Conservation (phyloP, 2,797 vertebrate species). For the Tiaroga cobitis region DNA sequence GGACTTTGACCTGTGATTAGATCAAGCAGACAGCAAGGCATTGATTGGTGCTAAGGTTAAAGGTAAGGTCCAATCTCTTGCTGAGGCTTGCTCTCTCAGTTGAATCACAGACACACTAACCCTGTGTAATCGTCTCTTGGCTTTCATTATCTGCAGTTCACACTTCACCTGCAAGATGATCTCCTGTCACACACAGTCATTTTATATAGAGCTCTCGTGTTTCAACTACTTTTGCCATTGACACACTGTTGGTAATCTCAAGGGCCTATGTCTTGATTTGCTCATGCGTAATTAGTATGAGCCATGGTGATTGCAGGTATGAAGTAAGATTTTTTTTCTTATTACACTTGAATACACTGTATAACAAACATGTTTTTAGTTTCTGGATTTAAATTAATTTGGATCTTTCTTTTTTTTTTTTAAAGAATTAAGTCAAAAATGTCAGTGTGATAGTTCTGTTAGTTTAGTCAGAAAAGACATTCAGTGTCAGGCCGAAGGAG, state of each 20-base stretch:
- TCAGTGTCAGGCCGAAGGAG: background rate
- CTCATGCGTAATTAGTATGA: background rate
- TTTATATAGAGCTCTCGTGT: background rate
- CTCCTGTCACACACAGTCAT: background rate
- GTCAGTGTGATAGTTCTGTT: background rate
- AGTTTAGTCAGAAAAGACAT: background rate
- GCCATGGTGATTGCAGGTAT: background rate
- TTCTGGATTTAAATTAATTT: background rate
- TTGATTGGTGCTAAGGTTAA: slow-evolving; percentile 67
- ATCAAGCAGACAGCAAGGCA: slow-evolving; percentile 77
- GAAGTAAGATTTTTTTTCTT: background rate
- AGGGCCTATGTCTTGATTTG: background rate
- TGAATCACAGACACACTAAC: slow-evolving; percentile 27
- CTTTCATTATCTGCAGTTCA: slow-evolving; percentile 18
- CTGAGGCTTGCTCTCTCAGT: background rate
- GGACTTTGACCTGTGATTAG: slow-evolving; percentile 82
- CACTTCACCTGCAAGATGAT: background rate
- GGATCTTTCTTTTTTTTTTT: background rate
- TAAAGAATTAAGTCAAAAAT: background rate
- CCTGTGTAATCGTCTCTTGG: slow-evolving; percentile 32
- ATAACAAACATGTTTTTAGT: background rate
- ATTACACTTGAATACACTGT: background rate
- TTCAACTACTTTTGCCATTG: background rate
- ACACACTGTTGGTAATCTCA: background rate
- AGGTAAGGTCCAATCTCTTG: slow-evolving; percentile 59